Evolutionary conservation across 2,797 vertebrate genomes (phyloP), one percentile per base, ranked within the genome.

Genomic region (Phrynocephalus vlangalii): DNA sequence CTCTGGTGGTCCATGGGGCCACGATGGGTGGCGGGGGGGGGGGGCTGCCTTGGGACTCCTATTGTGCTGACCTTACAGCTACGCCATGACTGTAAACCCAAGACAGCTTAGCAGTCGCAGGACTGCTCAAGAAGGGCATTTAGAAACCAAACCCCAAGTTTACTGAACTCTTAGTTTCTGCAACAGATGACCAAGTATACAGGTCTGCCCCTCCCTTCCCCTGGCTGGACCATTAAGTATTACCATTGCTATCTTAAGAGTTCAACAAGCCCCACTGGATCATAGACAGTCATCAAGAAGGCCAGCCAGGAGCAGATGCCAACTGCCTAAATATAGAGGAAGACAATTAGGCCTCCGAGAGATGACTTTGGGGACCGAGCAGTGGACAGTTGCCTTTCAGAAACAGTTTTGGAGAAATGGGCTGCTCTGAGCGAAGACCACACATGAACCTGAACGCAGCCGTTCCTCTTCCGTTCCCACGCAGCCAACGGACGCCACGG

Each of bases 181-280:
- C 18, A 82, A 90, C 91, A 85, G 28, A 33, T 86, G 87, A 93
- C 89, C 84, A n/a, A 56, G n/a, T 10, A 52, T 52, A 75, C 9
- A 9, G 86, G 84, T 71, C 56, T 89, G 91, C 91, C 92, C 91
- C 93, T 90, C 6, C 48, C 13, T 89, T 92, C 89, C 16, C 60
- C 91, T 93, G 91, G 92, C 92, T 63, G 60, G 60, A 63, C 60
- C 16, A 63, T 63, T 20, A 20, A 63, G 60, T 63, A 93, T 90
- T 93, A 89, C 78, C 91, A 95, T 94, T 94, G 94, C 95, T 95
- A 94, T 93, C 93, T 89, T 92, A 91, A 85, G 83, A 90, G 92
- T 91, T 95, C 93, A 93, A 83, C 92, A 92, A 94, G 92, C 84
- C 94, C 94, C 94, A 92, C 93, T 94, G 92, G 88, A 92, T 92